Evolutionary conservation across 2,888 invertebrate genomes (phyloP).

Genomic region (Polydesmus complanatus): DNA sequence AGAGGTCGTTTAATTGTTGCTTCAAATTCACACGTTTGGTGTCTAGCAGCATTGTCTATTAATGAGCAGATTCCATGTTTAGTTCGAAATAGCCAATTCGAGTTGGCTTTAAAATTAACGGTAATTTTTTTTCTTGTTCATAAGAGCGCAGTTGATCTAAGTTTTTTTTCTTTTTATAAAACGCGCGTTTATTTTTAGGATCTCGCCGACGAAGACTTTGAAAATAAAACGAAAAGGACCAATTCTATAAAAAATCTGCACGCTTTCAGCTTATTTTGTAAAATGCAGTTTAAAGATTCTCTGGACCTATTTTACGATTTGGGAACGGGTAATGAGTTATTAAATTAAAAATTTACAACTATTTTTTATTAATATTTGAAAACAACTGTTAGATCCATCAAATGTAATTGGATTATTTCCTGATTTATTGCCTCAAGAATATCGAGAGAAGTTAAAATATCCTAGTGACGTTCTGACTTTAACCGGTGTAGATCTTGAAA

Average conservation of each 20-base stretch:
- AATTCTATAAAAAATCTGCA: constrained; percentile 78
- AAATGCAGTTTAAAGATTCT: constrained; percentile 73
- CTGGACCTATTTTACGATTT: constrained; percentile 82
- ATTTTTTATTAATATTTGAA: constrained; percentile 13
- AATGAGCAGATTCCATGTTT: constrained; percentile 69
- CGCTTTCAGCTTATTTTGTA: constrained; percentile 81
- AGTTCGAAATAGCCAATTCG: constrained; percentile 79
- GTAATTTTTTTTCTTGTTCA: too few relatives aligned
- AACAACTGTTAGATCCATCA: constrained; percentile 55
- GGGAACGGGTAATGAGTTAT: constrained; percentile 45
- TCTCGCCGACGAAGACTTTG: constrained; percentile 62
- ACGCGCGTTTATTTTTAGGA: constrained; percentile 48
- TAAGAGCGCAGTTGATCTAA: not conserved
- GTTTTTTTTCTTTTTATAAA: too few relatives aligned
- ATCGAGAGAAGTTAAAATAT: constrained; percentile 39
- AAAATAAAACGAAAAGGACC: constrained; percentile 64
- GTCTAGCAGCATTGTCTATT: constrained; percentile 63
- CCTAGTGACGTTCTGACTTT: constrained; percentile 45
- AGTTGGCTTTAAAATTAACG: constrained; percentile 77
- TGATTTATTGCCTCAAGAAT: constrained; percentile 54
- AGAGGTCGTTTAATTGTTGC: constrained; percentile 69
- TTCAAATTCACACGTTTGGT: constrained; percentile 78
- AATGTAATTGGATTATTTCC: constrained; percentile 92
- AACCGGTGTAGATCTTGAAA: constrained; percentile 71
- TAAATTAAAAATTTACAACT: too few relatives aligned